phyloP scores from a whole-genome alignment of 1,140 invertebrate genomes.

The Brachionus calyciflorus region DNA sequence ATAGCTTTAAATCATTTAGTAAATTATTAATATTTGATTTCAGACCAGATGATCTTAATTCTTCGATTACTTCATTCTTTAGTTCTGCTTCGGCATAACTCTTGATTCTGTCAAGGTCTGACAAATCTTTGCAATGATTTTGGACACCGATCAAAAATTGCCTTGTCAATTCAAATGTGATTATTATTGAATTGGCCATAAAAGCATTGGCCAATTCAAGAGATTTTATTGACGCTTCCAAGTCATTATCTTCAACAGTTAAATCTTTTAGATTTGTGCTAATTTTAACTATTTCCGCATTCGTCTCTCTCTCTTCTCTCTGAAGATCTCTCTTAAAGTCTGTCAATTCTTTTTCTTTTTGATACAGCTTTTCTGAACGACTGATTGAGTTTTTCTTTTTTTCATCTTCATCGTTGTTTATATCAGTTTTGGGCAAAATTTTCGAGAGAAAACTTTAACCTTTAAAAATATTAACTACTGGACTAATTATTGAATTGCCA shows the following conservation, averaged over 20 bases:
- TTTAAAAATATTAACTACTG: background rate
- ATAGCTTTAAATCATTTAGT: no score
- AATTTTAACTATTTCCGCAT: background rate
- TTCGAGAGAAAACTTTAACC: background rate
- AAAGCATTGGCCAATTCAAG: background rate
- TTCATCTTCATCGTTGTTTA: constrained; percentile 13
- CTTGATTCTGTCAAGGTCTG: background rate
- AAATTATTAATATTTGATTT: no score
- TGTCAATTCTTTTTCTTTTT: background rate
- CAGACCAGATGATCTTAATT: background rate
- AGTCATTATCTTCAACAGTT: background rate
- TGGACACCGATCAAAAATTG: background rate
- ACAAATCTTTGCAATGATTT: background rate
- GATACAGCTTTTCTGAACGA: background rate
- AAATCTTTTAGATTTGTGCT: background rate
- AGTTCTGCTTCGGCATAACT: background rate
- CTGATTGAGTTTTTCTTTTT: background rate
- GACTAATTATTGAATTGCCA: background rate
- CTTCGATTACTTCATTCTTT: background rate
- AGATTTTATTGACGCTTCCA: background rate
- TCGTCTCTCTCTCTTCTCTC: background rate
- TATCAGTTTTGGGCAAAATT: background rate
- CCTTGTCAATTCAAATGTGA: constrained; percentile 6
- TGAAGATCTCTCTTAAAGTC: background rate
- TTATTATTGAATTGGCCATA: no score